Evolutionary conservation across 2,797 vertebrate genomes (phyloP), one percentile per base, ranked within the genome.

Genomic region (Epinephelus awoara): DNA sequence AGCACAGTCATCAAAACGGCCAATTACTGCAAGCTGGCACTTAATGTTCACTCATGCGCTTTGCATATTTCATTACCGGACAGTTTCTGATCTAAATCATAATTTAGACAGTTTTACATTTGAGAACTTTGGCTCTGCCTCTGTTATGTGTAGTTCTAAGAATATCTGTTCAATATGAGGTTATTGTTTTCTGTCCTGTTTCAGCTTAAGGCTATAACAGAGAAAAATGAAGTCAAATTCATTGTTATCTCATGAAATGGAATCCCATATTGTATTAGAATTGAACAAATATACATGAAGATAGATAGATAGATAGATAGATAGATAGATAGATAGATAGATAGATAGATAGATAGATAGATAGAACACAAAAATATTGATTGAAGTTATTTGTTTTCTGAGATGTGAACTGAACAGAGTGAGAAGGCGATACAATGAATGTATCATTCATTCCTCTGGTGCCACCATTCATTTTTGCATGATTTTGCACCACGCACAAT

Each of bases 311-410:
- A 40, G 5, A 62, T 8, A 19, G 17, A 65, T 14, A 55, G 29
- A 71, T 42, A 38, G 52, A 71, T 29, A 23, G 38, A 75, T 23
- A 13, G 40, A 38, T 34, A 46, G 38, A n/a, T 44, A 15, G 57
- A 58, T 42, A 50, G 49, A 56, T 52, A 27, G 62, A 51, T 27
- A 66, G 27, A 51, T 40, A 40, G 38, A 40, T 11, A 40, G 10
- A 11, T 40, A 40, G 10, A 8, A 40, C 38, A 11, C 27, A 29
- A 29, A 29, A 6, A 29, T 29, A 29, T 1, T 29, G 27, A 29
- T 29, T 29, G 27, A 29, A 29, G 27, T 29, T 29, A 29, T 34
- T 34, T 34, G 34, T 6, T 34, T 34, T 34, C 7, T 34, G 7
- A 34, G 34, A 34, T 34, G 8, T 34, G 34, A 29, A 29, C 27